phyloP scores from a whole-genome alignment of 2,888 invertebrate species.

The Dichetophora obliterata region DNA sequence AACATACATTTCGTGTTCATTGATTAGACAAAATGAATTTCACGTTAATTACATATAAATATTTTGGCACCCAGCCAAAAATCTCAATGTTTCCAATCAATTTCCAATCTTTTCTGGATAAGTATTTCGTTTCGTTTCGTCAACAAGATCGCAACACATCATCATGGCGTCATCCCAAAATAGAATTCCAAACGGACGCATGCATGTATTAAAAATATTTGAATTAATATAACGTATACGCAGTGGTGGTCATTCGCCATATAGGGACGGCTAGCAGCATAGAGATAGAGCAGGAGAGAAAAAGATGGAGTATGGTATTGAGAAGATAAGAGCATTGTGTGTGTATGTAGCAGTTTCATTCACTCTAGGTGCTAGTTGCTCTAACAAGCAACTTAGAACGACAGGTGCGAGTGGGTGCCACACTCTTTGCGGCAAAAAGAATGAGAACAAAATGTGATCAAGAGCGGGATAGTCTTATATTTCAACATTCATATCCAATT shows the following conservation, averaged over 20 bases:
- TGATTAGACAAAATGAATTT: no score
- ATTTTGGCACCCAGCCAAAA: no score
- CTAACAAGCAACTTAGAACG: background rate
- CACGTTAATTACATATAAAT: no score
- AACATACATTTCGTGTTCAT: no score
- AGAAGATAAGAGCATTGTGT: background rate
- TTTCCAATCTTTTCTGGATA: background rate
- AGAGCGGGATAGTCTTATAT: conserved; percentile 1
- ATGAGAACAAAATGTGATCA: background rate
- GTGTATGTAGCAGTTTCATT: background rate
- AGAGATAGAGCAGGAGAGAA: background rate
- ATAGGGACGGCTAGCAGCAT: conserved; percentile 18
- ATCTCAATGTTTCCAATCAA: no score
- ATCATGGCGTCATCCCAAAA: conserved; percentile 4
- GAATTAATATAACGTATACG: conserved; percentile 13
- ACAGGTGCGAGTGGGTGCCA: background rate
- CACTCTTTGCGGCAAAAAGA: background rate
- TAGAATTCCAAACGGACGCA: conserved; percentile 26
- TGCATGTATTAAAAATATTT: background rate
- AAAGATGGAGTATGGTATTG: conserved; percentile 3
- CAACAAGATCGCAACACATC: background rate
- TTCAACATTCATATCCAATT: conserved; percentile 29
- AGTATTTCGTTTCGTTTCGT: background rate
- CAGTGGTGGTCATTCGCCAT: conserved; percentile 24
- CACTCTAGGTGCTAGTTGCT: background rate